phyloP scores from a whole-genome alignment of 1,140 invertebrate genomes.

The Brachionus plicatilis region DNA sequence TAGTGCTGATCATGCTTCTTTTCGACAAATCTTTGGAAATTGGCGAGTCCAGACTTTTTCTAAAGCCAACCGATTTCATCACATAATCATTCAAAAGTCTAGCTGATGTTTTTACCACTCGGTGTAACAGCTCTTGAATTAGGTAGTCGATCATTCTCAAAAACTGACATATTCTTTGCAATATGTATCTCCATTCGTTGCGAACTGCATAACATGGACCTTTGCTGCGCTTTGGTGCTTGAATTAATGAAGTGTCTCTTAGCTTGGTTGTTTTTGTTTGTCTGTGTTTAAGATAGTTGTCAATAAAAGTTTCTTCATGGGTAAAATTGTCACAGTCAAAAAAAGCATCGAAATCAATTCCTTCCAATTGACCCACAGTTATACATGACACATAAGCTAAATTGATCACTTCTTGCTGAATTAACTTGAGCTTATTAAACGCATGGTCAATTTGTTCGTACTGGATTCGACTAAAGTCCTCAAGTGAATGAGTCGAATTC shows the following conservation, averaged over 20 bases:
- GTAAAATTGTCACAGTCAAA: not conserved
- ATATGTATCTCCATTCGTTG: constrained; percentile 53
- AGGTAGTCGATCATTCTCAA: constrained; percentile 50
- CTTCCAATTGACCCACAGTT: constrained; percentile 27
- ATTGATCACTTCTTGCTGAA: constrained; percentile 49
- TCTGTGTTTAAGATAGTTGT: not conserved
- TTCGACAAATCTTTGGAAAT: not conserved
- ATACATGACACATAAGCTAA: constrained; percentile 53
- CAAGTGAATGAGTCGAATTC: constrained; percentile 45
- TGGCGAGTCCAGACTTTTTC: not conserved
- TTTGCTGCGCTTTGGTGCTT: constrained; percentile 41
- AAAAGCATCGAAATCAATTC: constrained; percentile 37
- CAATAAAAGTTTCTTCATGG: not conserved
- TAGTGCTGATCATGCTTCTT: not conserved
- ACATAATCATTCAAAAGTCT: constrained; percentile 49
- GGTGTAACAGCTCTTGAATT: constrained; percentile 50
- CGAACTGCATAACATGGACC: constrained; percentile 53
- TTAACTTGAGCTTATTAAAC: constrained; percentile 45
- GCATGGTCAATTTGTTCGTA: constrained; percentile 45
- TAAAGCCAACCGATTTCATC: constrained; percentile 46
- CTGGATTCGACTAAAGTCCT: constrained; percentile 49
- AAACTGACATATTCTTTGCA: constrained; percentile 49
- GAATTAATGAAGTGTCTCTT: not conserved
- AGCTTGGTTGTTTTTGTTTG: not conserved
- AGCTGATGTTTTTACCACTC: constrained; percentile 50